These are phyloP conservation scores for Schizopygopsis malacanthus DNA, from an alignment of 2,797 vertebrate species.

Conservation along the genomic window DNA sequence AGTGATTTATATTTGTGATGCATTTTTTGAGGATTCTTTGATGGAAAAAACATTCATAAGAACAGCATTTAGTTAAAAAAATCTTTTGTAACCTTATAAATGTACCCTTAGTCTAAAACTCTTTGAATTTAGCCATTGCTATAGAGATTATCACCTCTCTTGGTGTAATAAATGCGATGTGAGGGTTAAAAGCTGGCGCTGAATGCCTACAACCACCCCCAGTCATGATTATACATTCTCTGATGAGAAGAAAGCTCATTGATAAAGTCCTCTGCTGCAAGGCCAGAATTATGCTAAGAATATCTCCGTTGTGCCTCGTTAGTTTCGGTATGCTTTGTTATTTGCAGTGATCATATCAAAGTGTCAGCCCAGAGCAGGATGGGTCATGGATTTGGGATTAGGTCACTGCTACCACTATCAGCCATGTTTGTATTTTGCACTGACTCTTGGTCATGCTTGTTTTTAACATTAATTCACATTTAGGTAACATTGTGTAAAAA, in stretches of 20 bases:
- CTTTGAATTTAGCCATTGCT: neutral
- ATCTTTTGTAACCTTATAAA: neutral
- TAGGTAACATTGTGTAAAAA: neutral
- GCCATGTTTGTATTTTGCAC: constrained; percentile 3
- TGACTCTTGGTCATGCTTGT: neutral
- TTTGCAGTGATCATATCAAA: constrained; percentile 30
- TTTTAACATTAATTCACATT: neutral
- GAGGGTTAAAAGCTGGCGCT: constrained; percentile 13
- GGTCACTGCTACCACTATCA: neutral
- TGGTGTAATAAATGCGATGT: constrained; percentile 14
- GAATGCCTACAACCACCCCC: neutral
- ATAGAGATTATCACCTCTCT: neutral
- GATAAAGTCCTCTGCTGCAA: constrained; percentile 4
- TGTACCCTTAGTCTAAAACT: neutral
- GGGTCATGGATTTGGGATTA: constrained; percentile 29
- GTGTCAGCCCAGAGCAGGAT: constrained; percentile 16
- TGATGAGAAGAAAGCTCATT: constrained; percentile 5
- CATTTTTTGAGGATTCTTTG: neutral
- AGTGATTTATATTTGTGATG: neutral
- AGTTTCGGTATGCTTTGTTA: constrained; percentile 7
- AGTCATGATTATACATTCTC: constrained; percentile 25
- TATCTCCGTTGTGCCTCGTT: constrained; percentile 3
- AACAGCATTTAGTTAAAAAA: neutral
- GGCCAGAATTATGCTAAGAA: constrained; percentile 7
- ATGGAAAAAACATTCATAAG: neutral